Evolutionary conservation across 92 coral and sea anemone genomes (phyloP).

Genomic region (Palythoa caribaeorum): DNA sequence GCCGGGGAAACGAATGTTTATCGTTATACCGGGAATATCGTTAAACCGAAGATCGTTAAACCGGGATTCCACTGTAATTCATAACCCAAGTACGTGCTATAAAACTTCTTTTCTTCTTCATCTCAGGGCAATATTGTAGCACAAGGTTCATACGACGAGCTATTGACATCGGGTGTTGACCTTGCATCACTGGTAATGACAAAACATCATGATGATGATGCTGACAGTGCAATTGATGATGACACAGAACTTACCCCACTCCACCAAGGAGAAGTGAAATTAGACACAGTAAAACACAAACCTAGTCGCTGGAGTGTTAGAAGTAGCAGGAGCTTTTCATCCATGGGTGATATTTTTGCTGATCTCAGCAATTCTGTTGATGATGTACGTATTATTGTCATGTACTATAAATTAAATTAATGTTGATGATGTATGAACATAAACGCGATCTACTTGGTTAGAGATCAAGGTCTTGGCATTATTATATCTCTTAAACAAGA

Average conservation of each 20-base stretch:
- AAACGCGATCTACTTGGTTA: not conserved
- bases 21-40: no score
- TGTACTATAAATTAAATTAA: no score
- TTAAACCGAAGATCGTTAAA: no score
- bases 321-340: slow-evolving; percentile 39
- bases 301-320: slow-evolving; percentile 34
- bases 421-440: slow-evolving; percentile 16
- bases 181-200: slow-evolving; percentile 73
- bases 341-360: slow-evolving; percentile 29
- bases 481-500: no score
- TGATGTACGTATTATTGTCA: no score
- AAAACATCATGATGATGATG: slow-evolving; percentile 66
- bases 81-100: not conserved
- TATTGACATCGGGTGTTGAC: slow-evolving; percentile 78
- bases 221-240: slow-evolving; percentile 85
- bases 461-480: no score
- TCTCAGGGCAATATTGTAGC: slow-evolving; percentile 72
- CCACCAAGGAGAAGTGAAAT: not conserved
- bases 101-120: not conserved
- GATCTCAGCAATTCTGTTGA: slow-evolving; percentile 1
- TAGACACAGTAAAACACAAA: not conserved
- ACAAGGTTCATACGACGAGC: slow-evolving; percentile 78
- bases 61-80: no score
- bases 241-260: slow-evolving; percentile 64
- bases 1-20: no score